phyloP scores from a whole-genome alignment of 1,140 invertebrate genomes.

The Drosophila pachea region DNA sequence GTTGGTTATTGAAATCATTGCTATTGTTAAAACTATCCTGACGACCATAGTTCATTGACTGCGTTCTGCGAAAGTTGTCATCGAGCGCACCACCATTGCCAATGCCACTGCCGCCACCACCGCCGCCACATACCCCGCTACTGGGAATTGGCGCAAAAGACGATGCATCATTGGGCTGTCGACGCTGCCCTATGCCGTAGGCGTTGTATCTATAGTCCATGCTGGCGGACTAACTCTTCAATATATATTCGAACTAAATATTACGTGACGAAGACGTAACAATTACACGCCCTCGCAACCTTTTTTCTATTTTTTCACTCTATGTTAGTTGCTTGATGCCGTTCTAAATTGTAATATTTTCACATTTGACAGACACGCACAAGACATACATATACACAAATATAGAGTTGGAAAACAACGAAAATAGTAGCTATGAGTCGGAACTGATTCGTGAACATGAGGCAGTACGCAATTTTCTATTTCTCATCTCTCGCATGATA shows the following conservation, averaged over 20 bases:
- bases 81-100: conserved; percentile 9
- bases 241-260: conserved; percentile 4
- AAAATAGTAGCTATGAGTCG: background rate
- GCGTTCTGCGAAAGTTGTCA: conserved; percentile 27
- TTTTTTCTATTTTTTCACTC: conserved; percentile 4
- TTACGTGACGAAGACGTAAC: conserved; percentile 4
- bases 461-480: background rate
- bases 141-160: conserved; percentile 43
- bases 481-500: too few species aligned
- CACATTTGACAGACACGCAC: conserved; percentile 43
- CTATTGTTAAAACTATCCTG: conserved; percentile 22
- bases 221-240: background rate
- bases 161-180: conserved; percentile 34
- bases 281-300: background rate
- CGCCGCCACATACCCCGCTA: conserved; percentile 3
- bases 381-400: conserved; percentile 2
- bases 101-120: background rate
- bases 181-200: conserved; percentile 59
- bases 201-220: conserved; percentile 56
- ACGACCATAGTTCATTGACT: conserved; percentile 36
- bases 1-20: conserved; percentile 1
- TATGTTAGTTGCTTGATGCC: conserved; percentile 16
- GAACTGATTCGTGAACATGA: background rate
- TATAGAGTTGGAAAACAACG: conserved; percentile 9
- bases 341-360: conserved; percentile 43